Evolutionary conservation across 2,113 vertebrate genomes (phyloP).

Genomic region (Tautogolabrus adspersus): DNA sequence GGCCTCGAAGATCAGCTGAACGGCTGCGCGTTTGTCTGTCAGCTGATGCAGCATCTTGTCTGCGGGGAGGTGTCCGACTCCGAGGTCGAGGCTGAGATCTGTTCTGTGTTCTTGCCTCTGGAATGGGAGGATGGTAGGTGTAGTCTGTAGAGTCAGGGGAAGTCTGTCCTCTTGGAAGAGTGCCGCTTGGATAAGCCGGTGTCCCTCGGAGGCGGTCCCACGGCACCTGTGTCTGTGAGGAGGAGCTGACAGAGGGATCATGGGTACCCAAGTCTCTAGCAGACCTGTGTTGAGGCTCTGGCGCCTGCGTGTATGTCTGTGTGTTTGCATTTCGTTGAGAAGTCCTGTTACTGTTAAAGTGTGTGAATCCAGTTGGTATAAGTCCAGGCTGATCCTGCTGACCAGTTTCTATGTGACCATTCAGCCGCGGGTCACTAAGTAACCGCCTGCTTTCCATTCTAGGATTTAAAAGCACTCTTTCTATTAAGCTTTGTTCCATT

Average conservation of each 20-base stretch:
- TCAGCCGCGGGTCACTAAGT: background rate
- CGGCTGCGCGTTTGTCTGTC: conserved; percentile 24
- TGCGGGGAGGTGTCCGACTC: background rate
- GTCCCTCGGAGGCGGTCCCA: conserved; percentile 82
- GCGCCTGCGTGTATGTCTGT: conserved; percentile 58
- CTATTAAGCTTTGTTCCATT: conserved; percentile 25
- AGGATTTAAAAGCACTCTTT: conserved; percentile 22
- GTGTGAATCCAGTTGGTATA: conserved; percentile 72
- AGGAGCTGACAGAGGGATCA: conserved; percentile 7
- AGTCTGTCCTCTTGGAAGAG: conserved; percentile 9
- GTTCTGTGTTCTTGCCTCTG: conserved; percentile 3
- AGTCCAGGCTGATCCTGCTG: conserved; percentile 24
- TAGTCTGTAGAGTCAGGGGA: conserved; percentile 43
- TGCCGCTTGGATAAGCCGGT: conserved; percentile 74
- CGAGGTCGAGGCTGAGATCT: conserved; percentile 22
- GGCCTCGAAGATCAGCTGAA: conserved; percentile 33
- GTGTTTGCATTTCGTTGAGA: conserved; percentile 59
- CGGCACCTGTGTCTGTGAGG: conserved; percentile 57
- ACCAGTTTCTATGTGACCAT: background rate
- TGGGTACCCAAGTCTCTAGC: conserved; percentile 18
- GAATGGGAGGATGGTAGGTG: conserved; percentile 36
- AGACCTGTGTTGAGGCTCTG: background rate
- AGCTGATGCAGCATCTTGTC: conserved; percentile 25
- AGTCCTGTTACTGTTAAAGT: conserved; percentile 39
- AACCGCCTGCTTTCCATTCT: conserved; percentile 38